These are phyloP conservation scores for Piprites chloris DNA, from an alignment of 2,113 vertebrate species.

Conservation along the genomic window DNA sequence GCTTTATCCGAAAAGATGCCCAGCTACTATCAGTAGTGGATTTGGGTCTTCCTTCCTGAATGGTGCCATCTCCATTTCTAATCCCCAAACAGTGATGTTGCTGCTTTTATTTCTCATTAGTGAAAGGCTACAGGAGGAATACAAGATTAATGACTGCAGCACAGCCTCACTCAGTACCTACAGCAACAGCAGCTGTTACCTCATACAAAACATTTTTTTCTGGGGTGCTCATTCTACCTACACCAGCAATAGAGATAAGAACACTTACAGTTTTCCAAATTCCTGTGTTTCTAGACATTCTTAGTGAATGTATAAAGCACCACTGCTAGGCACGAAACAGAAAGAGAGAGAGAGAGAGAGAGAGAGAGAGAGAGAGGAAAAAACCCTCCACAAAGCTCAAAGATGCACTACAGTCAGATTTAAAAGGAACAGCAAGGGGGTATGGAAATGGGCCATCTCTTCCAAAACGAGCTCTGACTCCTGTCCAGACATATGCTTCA, in stretches of 20 bases:
- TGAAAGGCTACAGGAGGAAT: not conserved
- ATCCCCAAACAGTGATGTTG: not conserved
- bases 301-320: not conserved
- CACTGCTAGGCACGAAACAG: not conserved
- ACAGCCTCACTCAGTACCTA: conserved; percentile 16
- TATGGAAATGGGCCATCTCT: conserved; percentile 33
- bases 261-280: conserved; percentile 3
- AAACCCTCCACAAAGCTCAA: not conserved
- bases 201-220: conserved; percentile 49
- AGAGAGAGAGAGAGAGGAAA: not conserved
- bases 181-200: conserved; percentile 43
- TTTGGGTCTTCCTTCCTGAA: not conserved
- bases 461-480: conserved; percentile 10
- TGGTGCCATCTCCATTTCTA: not conserved
- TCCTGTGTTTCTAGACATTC: conserved; percentile 26
- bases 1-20: not conserved
- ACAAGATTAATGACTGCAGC: conserved; percentile 56
- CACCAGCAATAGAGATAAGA: conserved; percentile 44
- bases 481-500: conserved; percentile 15
- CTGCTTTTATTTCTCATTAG: conserved; percentile 47
- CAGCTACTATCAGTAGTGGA: not conserved
- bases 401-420: not conserved
- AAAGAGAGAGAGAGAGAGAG: not conserved
- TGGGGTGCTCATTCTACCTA: not conserved
- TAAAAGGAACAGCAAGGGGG: conserved; percentile 43